Evolutionary conservation across 1,140 invertebrate genomes (phyloP), one percentile per base, ranked within the genome.

Genomic region (Drosophila bocqueti): DNA sequence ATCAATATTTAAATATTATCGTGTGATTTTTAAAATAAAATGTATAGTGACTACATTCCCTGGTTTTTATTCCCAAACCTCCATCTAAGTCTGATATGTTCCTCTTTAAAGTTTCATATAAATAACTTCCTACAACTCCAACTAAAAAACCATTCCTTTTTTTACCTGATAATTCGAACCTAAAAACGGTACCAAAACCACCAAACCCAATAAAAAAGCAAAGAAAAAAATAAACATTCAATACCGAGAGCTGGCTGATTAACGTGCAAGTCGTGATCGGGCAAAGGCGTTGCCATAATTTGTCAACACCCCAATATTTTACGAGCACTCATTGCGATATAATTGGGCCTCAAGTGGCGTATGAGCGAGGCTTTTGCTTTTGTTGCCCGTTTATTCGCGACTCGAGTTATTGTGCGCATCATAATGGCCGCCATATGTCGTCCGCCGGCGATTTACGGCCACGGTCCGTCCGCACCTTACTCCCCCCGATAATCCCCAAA

Each of bases 301-400:
- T 91, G 89, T 91, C 89, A 91, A 91, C 89, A 91, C 89, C 89
- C 89, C 89, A 91, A 91, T 91, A 89, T 84, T 91, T 91, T 84
- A 91, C 79, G 79, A 87, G 77, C 81, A 90, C 69, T 87, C 76
- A 91, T 91, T 91, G 81, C 89, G 67, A 91, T 91, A 89, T 91
- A 91, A 91, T 91, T 91, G 89, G 81, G 61, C 74, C 61, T 65
- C 76, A 52, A 82, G 63, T 73, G 69, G 54, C 67, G 69, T 72
- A 60, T 72, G 42, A 76, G 42, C 58, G 40, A 34, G 46, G 54
- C 42, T 72, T 61, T 55, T 50, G 43, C 21, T 43, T 47, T 61
- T 65, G 61, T 54, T 68, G 63, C 16, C 49, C 42, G 26, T 72
- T 65, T 78, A 67, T 85, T 78, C 69, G 68, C 74, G 77, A 68